phyloP scores from a whole-genome alignment of 2,113 vertebrate species.

The Heterotis niloticus region DNA sequence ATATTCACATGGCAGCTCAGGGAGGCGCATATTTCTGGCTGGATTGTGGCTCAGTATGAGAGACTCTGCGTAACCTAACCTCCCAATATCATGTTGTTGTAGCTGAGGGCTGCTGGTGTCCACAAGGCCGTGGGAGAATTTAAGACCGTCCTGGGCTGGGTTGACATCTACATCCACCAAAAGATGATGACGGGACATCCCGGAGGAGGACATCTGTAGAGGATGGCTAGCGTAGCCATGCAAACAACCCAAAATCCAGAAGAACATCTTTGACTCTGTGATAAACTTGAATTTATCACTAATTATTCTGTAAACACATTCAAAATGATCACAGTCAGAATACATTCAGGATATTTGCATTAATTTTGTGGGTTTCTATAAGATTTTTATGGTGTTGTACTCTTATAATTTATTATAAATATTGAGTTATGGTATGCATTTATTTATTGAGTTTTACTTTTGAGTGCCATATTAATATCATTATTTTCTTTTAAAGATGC shows the following conservation, averaged over 20 bases:
- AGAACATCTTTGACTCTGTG: background rate
- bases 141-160: slow-evolving; percentile 5
- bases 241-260: background rate
- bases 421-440: too few relatives aligned
- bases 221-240: background rate
- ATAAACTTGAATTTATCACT: background rate
- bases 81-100: too few relatives aligned
- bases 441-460: too few relatives aligned
- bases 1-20: background rate
- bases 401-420: too few relatives aligned
- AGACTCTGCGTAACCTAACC: too few relatives aligned
- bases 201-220: background rate
- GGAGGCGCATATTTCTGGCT: background rate
- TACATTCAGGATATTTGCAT: too few relatives aligned
- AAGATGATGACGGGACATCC: background rate
- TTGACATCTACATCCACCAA: background rate
- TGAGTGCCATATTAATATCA: too few relatives aligned
- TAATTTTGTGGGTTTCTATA: too few relatives aligned
- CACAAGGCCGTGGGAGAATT: slow-evolving; percentile 24
- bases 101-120: background rate
- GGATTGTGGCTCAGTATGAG: background rate
- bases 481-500: too few relatives aligned
- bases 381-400: too few relatives aligned
- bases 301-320: too few relatives aligned
- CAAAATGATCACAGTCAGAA: too few relatives aligned